phyloP scores from a whole-genome alignment of 2,888 invertebrate species.

The Eucera pruinosa region DNA sequence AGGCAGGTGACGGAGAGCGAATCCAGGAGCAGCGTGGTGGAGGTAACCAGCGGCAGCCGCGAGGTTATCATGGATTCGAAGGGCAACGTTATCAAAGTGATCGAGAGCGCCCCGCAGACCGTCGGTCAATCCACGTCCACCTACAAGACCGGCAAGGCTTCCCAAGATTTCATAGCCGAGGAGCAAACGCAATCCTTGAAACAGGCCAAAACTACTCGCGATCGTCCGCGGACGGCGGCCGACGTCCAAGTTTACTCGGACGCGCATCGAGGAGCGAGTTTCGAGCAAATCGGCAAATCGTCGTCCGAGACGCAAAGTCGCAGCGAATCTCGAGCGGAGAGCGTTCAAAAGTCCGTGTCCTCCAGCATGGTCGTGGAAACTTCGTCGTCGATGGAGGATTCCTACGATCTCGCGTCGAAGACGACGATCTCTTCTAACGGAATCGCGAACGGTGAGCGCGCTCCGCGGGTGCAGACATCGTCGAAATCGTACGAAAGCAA shows the following conservation, averaged over 20 bases:
- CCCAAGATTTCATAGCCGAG: conserved; percentile 72
- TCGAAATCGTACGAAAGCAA: conserved; percentile 70
- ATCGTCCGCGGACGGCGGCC: not conserved
- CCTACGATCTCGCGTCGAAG: conserved; percentile 34
- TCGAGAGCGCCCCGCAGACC: conserved; percentile 71
- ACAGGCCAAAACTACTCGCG: conserved; percentile 36
- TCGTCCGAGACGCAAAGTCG: conserved; percentile 44
- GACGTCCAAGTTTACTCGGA: conserved; percentile 16
- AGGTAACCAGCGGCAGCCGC: conserved; percentile 76
- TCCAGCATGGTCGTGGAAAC: conserved; percentile 61
- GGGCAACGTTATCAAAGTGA: conserved; percentile 77
- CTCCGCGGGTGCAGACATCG: conserved; percentile 49
- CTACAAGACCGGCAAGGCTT: conserved; percentile 63
- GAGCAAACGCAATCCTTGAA: conserved; percentile 69
- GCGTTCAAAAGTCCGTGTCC: conserved; percentile 50
- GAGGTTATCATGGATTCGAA: conserved; percentile 79
- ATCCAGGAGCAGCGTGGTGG: conserved; percentile 74
- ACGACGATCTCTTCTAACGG: conserved; percentile 13
- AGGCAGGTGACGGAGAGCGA: conserved; percentile 72
- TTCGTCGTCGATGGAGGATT: conserved; percentile 59
- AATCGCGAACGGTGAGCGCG: conserved; percentile 4
- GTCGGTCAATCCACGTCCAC: conserved; percentile 53
- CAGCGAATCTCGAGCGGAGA: conserved; percentile 60
- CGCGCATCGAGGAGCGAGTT: conserved; percentile 17
- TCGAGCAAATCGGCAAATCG: conserved; percentile 11